Evolutionary conservation across 2,797 vertebrate genomes (phyloP).

Genomic region (Halcyon leucocephala): DNA sequence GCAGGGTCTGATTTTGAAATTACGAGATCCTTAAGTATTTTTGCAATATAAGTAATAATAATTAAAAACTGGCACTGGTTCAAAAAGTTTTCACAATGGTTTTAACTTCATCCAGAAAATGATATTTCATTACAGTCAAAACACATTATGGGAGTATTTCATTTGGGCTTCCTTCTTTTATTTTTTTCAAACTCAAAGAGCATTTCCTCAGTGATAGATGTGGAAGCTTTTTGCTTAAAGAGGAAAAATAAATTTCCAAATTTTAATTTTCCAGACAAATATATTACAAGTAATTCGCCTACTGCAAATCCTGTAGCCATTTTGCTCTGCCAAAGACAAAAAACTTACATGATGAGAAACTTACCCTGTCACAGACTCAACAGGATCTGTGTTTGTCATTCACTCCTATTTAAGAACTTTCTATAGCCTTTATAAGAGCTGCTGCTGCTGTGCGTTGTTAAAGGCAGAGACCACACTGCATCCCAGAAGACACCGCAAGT

Average conservation of each 20-base stretch:
- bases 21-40: background rate
- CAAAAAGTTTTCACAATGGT: background rate
- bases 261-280: background rate
- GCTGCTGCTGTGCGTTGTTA: background rate
- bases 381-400: background rate
- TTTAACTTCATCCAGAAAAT: background rate
- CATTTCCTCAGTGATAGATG: background rate
- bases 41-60: background rate
- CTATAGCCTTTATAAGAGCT: background rate
- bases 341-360: background rate
- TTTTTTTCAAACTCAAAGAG: background rate
- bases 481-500: background rate
- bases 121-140: background rate
- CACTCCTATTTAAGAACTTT: background rate
- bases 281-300: background rate
- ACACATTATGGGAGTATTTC: background rate
- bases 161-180: background rate
- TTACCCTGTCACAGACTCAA: background rate
- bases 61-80: background rate
- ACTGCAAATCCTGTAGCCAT: background rate
- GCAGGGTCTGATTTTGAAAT: background rate
- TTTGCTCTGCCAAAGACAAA: background rate
- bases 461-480: background rate
- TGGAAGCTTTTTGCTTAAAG: background rate
- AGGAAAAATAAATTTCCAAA: background rate